These are phyloP conservation scores for Tragulus kanchil DNA, from an alignment of 2,113 vertebrate species.

Conservation along the genomic window DNA sequence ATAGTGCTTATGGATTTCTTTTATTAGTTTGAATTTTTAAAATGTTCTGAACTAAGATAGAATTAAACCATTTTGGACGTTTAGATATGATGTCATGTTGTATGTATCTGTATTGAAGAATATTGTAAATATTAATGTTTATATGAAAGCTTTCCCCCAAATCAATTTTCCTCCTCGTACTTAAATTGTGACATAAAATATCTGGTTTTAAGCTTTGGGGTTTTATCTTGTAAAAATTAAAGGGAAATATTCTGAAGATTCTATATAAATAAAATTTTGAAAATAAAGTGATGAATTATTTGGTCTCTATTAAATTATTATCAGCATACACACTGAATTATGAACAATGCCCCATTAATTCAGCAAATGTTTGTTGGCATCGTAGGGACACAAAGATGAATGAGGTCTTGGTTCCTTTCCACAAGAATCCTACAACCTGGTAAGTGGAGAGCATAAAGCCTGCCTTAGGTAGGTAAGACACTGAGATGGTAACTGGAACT, in stretches of 20 bases:
- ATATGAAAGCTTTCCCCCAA: conserved; percentile 44
- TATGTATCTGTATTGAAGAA: conserved; percentile 3
- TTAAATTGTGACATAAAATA: conserved; percentile 29
- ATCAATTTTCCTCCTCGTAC: conserved; percentile 4
- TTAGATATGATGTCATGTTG: conserved; percentile 25
- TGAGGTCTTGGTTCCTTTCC: conserved; percentile 7
- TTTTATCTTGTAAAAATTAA: conserved; percentile 23
- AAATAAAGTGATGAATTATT: conserved; percentile 21
- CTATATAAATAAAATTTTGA: conserved; percentile 61
- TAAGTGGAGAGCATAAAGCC: background rate
- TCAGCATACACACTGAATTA: background rate
- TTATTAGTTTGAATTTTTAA: conserved; percentile 56
- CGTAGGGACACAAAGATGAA: background rate
- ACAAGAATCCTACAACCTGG: background rate
- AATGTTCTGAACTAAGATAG: conserved; percentile 61
- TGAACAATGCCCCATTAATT: background rate
- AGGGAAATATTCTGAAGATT: background rate
- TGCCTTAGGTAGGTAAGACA: background rate
- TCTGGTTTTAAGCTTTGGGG: background rate
- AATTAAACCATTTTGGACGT: conserved; percentile 58
- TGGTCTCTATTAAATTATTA: conserved; percentile 45
- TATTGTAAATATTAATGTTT: conserved; percentile 67
- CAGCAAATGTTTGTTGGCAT: background rate
- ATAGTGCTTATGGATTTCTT: conserved; percentile 55
- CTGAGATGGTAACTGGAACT: background rate